Evolutionary conservation across 2,888 invertebrate species (phyloP).

Genomic region (Pegoplata infirma): DNA sequence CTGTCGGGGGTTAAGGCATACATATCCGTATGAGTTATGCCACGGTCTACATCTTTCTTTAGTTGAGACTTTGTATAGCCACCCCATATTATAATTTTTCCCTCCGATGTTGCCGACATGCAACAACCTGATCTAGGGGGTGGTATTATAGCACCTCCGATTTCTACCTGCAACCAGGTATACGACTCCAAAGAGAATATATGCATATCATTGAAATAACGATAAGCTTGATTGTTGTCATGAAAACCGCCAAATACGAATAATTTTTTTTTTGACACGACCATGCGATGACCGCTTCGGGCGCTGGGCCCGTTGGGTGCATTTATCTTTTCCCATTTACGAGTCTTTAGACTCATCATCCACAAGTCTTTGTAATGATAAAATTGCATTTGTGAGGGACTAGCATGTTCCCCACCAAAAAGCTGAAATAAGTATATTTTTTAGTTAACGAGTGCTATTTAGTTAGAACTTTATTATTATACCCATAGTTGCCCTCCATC

Average conservation of each 20-base stretch:
- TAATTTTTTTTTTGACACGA: constrained; percentile 86
- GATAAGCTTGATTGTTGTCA: constrained; percentile 91
- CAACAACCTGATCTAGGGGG: constrained; percentile 89
- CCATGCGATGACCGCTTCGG: constrained; percentile 94
- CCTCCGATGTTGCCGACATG: constrained; percentile 79
- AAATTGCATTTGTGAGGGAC: constrained; percentile 93
- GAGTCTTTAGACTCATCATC: constrained; percentile 87
- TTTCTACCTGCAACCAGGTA: constrained; percentile 86
- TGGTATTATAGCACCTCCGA: constrained; percentile 83
- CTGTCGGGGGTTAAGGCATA: constrained; percentile 83
- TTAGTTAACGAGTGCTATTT: not conserved
- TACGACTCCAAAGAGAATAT: constrained; percentile 89
- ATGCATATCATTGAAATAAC: constrained; percentile 93
- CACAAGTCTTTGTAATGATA: constrained; percentile 95
- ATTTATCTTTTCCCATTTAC: constrained; percentile 91
- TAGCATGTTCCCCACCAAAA: constrained; percentile 96
- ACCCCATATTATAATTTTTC: constrained; percentile 85
- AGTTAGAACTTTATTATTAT: constrained; percentile 29
- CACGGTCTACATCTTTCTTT: constrained; percentile 87
- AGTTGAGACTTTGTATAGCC: constrained; percentile 87
- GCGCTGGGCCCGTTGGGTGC: constrained; percentile 88
- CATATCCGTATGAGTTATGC: constrained; percentile 85
- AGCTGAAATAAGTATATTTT: constrained; percentile 66
- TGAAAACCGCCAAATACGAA: constrained; percentile 95
- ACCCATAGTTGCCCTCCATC: constrained; percentile 84